These are phyloP conservation scores for Microhierax caerulescens DNA, from an alignment of 2,797 vertebrate genomes.

Conservation along the genomic window DNA sequence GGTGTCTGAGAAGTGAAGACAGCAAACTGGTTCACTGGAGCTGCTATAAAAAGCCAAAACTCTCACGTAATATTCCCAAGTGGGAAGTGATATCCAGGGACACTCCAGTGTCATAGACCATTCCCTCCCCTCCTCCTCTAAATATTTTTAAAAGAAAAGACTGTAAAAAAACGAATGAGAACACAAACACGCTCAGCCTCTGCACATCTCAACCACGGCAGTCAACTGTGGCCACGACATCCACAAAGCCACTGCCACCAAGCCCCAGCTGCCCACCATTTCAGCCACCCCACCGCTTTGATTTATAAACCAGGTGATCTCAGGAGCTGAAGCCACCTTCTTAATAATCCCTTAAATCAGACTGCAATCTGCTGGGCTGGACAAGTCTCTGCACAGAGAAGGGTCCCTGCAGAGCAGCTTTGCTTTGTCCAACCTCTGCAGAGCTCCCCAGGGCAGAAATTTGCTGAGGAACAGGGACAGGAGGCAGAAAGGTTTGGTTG, in stretches of 20 bases:
- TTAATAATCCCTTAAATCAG: neutral
- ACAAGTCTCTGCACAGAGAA: neutral
- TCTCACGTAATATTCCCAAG: neutral
- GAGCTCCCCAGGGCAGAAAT: neutral
- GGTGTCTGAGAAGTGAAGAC: neutral
- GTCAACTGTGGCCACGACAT: rapidly evolving
- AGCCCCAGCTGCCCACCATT: neutral
- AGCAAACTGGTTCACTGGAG: neutral
- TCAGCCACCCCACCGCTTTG: neutral
- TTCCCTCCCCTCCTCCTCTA: neutral
- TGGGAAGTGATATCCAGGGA: neutral
- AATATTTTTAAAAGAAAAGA: neutral
- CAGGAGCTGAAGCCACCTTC: neutral
- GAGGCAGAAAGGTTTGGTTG: neutral
- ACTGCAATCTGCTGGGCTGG: neutral
- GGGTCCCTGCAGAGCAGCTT: rapidly evolving
- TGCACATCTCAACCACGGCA: neutral
- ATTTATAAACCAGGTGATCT: neutral
- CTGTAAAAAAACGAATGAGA: neutral
- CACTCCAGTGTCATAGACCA: neutral
- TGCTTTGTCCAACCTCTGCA: neutral
- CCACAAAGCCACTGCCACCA: neutral
- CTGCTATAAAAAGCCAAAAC: neutral
- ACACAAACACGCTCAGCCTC: neutral
- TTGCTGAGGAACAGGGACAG: neutral